Percentiles rank a stretch among this genome's conserved stretches.
Conservation (phyloP, 2,113 vertebrate species). For the Dromas ardeola region DNA sequence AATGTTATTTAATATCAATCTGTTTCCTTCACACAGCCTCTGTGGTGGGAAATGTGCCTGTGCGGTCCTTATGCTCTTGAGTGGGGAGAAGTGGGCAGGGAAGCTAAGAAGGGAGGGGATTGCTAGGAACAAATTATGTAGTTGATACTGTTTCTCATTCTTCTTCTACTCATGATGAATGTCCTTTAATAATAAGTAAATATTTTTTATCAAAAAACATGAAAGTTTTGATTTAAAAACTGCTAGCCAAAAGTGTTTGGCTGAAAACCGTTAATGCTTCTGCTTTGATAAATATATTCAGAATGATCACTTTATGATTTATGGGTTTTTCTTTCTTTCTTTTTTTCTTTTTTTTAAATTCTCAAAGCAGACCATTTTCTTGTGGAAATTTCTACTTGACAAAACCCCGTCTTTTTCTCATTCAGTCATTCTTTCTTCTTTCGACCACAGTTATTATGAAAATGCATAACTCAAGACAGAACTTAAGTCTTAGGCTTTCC, state of each 20-base stretch:
- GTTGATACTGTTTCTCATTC: neutral
- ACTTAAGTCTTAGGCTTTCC: neutral
- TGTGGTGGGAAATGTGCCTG: neutral
- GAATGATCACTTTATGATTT: neutral
- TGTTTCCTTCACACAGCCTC: neutral
- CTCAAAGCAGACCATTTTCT: neutral
- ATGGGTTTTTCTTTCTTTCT: neutral
- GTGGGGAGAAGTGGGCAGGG: neutral
- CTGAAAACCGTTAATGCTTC: neutral
- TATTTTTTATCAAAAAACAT: rapidly evolving
- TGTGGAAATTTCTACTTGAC: neutral
- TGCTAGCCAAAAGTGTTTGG: neutral
- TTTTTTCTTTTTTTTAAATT: neutral
- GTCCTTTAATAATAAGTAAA: neutral
- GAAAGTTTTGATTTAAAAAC: neutral
- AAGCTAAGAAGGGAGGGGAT: neutral
- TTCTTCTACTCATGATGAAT: neutral
- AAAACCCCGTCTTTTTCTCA: neutral
- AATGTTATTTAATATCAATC: neutral
- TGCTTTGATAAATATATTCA: neutral
- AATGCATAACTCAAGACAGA: neutral
- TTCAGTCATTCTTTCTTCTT: neutral
- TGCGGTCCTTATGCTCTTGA: neutral
- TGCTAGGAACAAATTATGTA: no score
- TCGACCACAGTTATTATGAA: neutral